phyloP scores from a whole-genome alignment of 2,797 vertebrate species.

The Ispidina lecontei region DNA sequence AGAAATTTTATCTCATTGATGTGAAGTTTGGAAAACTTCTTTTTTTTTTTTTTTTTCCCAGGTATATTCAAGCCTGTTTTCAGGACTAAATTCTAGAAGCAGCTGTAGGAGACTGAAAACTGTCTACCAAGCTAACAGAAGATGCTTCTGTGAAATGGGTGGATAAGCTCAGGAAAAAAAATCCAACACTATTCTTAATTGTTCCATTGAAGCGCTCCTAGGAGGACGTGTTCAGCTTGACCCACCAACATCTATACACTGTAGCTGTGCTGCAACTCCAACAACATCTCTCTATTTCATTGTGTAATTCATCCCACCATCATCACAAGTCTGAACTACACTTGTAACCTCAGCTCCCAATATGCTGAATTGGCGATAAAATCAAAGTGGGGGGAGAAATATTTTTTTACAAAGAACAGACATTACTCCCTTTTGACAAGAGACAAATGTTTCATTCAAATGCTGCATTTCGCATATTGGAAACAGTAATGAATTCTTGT shows the following conservation, averaged over 20 bases:
- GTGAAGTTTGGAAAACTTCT: background rate
- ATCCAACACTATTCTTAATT: background rate
- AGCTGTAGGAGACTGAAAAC: background rate
- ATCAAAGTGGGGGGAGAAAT: slow-evolving; percentile 63
- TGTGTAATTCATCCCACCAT: background rate
- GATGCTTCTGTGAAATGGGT: background rate
- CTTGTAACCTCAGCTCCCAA: slow-evolving; percentile 14
- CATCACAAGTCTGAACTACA: background rate
- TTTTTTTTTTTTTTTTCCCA: too few species aligned
- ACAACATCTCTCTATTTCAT: background rate
- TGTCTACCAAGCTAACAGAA: accelerated
- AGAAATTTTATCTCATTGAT: background rate
- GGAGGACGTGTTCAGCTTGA: background rate
- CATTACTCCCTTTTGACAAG: slow-evolving; percentile 90
- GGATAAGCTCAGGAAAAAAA: background rate
- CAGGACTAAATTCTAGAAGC: background rate
- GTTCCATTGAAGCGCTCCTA: background rate
- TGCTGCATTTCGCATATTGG: slow-evolving; percentile 96
- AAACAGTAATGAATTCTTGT: slow-evolving; percentile 94
- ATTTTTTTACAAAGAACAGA: slow-evolving; percentile 79
- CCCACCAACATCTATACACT: background rate
- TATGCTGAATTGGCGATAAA: slow-evolving; percentile 68
- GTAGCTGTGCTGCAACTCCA: background rate
- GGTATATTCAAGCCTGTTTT: background rate
- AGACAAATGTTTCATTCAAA: slow-evolving; percentile 99